Percentiles rank a stretch among this genome's conserved stretches.
Evolutionary conservation across 1,140 invertebrate genomes (phyloP).

Genomic region (Trichomalopsis sarcophagae): DNA sequence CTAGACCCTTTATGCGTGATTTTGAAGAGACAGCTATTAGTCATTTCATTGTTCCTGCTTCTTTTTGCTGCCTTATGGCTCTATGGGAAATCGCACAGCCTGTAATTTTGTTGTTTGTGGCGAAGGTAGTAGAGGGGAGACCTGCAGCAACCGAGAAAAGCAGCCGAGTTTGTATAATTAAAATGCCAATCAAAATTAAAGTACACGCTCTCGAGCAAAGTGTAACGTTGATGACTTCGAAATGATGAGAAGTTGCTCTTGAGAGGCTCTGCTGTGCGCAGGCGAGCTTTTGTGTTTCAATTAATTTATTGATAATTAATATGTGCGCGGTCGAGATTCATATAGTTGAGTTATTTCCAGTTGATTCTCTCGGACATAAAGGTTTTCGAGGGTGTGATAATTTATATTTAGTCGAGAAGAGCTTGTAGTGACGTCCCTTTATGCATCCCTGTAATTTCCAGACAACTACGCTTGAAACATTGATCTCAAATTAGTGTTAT

Average conservation of each 20-base stretch:
- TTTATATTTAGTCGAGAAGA: no score
- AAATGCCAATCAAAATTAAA: constrained; percentile 56
- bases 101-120: constrained; percentile 41
- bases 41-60: constrained; percentile 32
- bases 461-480: neutral
- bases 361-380: no score
- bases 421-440: no score
- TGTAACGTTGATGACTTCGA: constrained; percentile 33
- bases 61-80: constrained; percentile 1
- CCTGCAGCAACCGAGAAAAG: neutral
- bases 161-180: constrained; percentile 35
- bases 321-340: neutral
- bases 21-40: constrained; percentile 23
- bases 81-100: constrained; percentile 7
- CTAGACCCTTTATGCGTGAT: constrained; percentile 31
- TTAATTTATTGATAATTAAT: constrained; percentile 38
- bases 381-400: no score
- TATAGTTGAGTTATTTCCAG: neutral
- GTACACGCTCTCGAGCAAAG: constrained; percentile 15
- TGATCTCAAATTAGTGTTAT: neutral
- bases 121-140: neutral
- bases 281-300: constrained; percentile 21
- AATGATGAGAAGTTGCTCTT: neutral
- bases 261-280: neutral
- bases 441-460: neutral